Percentiles rank a stretch among this genome's conserved stretches.
Conservation (phyloP, 2,888 invertebrate species). For the Chalcosyrphus nemorum region DNA sequence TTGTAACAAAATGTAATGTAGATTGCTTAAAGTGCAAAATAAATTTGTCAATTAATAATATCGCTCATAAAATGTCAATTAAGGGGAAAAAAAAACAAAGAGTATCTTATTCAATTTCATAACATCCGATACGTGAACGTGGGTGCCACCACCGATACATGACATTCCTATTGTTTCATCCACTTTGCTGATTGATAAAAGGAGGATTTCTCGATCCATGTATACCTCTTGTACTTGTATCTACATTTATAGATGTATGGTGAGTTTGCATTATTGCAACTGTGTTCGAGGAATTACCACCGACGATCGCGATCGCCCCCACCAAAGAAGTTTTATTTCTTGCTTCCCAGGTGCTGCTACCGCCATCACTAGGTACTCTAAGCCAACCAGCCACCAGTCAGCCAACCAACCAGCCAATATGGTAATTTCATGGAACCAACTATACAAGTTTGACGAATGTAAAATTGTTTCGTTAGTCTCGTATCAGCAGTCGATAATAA, state of each 20-base stretch:
- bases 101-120: slow-evolving; percentile 29
- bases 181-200: slow-evolving; percentile 32
- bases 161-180: slow-evolving; percentile 66
- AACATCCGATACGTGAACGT: slow-evolving; percentile 55
- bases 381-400: slow-evolving; percentile 57
- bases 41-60: slow-evolving; percentile 13
- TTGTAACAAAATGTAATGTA: not conserved
- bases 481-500: slow-evolving; percentile 77
- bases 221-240: slow-evolving; percentile 37
- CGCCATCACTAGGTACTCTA: slow-evolving; percentile 22
- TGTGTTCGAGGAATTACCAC: slow-evolving; percentile 56
- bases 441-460: slow-evolving; percentile 72
- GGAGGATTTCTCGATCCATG: slow-evolving; percentile 57
- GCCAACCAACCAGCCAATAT: slow-evolving; percentile 67
- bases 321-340: slow-evolving; percentile 44
- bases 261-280: slow-evolving; percentile 57
- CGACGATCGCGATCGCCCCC: slow-evolving; percentile 38
- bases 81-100: slow-evolving; percentile 2
- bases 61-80: slow-evolving; percentile 18
- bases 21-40: slow-evolving; percentile 31
- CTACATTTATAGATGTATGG: slow-evolving; percentile 22
- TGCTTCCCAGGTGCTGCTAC: slow-evolving; percentile 41
- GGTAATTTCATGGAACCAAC: slow-evolving; percentile 71
- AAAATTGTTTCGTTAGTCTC: slow-evolving; percentile 72
- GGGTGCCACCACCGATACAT: slow-evolving; percentile 20